Base-by-base conservation (phyloP, 2,797 vertebrate species). In the Sarcophilus harrisii region DNA sequence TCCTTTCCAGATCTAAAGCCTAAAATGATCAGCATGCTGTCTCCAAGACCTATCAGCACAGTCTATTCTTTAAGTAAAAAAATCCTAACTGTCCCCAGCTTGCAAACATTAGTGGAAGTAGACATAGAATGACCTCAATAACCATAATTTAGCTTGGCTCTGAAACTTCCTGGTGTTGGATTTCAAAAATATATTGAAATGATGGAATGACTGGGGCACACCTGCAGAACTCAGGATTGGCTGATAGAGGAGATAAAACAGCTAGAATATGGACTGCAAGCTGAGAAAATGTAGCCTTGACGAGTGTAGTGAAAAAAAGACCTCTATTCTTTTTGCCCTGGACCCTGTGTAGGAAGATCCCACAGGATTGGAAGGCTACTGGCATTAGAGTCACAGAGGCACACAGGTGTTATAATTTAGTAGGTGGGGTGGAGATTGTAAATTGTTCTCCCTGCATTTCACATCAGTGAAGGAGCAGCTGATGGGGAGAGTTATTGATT, bases 111-210 rank as follows among this genome's bases (percentile, higher is more conserved):
- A 93, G 66, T 32, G 38, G 57, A 92, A 95, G 24, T 0, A 16
- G 81, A 8, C 12, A 12, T 90, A 13, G 52, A 93, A 90, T 90
- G 91, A 90, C 73, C 66, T 2, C 91, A 94, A 89, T 54, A 49
- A 59, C 27, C 0, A 0, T 4, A 14, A 5, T 81, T 92, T 57
- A 62, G 58, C 93, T 92, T 95, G 57, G 16, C 49, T 59, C 52
- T 92, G 49, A 91, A 21, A 90, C 18, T 38, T 0, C 0, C 0
- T 5, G 57, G n/a, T 57, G 8, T 14, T 87, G 58, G 58, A 13
- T 32, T 95, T 54, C 91, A 87, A 49, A 57, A 94, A 96, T 94
- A 95, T 92, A 94, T 52, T 95, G 52, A 6, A 97, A 81, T 59
- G 30, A 73, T 57, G 57, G 93, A 93, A 93, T 4, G 30, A 95